A percentile compares a stretch with the other conserved stretches of the same genome.
Conservation (phyloP, 2,888 invertebrate species). For the Poecilobothrus nobilitatus region DNA sequence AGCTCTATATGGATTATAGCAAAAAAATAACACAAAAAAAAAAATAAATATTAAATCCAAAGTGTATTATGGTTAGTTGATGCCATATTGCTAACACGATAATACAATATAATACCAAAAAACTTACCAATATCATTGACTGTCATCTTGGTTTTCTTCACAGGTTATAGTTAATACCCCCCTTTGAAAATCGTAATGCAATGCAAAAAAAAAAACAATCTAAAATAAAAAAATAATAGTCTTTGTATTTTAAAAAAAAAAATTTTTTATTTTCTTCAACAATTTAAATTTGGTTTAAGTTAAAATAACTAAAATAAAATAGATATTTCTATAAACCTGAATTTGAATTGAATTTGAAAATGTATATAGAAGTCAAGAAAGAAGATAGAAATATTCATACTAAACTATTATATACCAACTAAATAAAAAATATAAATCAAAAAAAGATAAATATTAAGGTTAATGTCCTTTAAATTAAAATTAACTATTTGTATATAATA, state of each 20-base stretch:
- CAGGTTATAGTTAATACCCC: background rate
- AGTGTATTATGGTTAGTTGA: conserved; percentile 1
- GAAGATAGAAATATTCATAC: too few relatives aligned
- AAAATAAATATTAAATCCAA: background rate
- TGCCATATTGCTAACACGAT: conserved; percentile 4
- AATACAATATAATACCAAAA: background rate
- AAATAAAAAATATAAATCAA: too few relatives aligned
- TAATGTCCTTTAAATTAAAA: too few relatives aligned
- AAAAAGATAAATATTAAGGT: too few relatives aligned
- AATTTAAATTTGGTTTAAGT: background rate
- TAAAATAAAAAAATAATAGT: too few relatives aligned
- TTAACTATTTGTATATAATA: too few relatives aligned
- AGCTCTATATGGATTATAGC: background rate
- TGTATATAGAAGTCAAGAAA: background rate
- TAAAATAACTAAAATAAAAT: too few relatives aligned
- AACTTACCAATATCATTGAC: background rate
- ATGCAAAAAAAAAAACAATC: too few relatives aligned
- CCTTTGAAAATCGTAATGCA: background rate
- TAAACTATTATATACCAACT: too few relatives aligned
- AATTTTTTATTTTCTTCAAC: background rate
- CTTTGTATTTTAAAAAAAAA: background rate
- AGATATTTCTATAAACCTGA: background rate
- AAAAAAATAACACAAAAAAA: background rate
- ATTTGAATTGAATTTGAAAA: background rate
- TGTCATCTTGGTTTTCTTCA: conserved; percentile 4